Base-by-base conservation (phyloP, 2,888 invertebrate genomes). In the Nemurella pictetii region DNA sequence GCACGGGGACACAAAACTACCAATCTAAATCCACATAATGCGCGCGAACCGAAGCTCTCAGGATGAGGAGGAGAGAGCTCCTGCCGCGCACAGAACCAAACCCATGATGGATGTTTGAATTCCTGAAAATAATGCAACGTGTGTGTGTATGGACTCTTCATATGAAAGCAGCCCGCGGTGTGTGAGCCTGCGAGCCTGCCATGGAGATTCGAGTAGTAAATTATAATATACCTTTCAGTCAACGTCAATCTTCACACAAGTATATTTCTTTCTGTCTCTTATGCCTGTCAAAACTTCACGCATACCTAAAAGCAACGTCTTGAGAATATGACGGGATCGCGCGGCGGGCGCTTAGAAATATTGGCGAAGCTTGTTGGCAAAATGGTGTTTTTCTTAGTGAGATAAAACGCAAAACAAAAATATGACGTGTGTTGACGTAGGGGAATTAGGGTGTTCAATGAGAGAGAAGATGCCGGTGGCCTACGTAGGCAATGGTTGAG, bases 141-240 rank as follows among this genome's bases (percentile, higher is more conserved):
- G 9, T 12, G 55, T 55, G 55, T n/a, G 25, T 74, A n/a, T 74
- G 78, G 29, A n/a, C 12, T 3, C 78, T 12, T 20, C 29, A n/a
- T 27, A 78, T 78, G 9, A n/a, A 30, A 27, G 78, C 29, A 78
- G 74, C 78, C 2, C 55, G 55, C 9, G 15, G 55, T 12, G 12
- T 55, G 55, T 55, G 78, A 30, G n/a, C n/a, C n/a, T n/a, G 30
- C 12, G 12, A 30, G 9, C 5, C 30, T 5, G 15, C 9, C 75
- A 26, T 75, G 75, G 12, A 30, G 29, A 12, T 55, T 55, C 55
- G 55, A 55, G 55, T 12, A 55, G 55, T 55, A 55, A 55, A 29
- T 78, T 78, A 78, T 78, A 78, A 29, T 29, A 75, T 75, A 75
- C 75, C 78, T 78, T 78, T 78, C 78, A 27, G 78, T 78, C 78